A percentile compares a stretch with the other conserved stretches of the same genome.
Conservation (phyloP, 2,113 vertebrate species). For the Heterochromis multidens region DNA sequence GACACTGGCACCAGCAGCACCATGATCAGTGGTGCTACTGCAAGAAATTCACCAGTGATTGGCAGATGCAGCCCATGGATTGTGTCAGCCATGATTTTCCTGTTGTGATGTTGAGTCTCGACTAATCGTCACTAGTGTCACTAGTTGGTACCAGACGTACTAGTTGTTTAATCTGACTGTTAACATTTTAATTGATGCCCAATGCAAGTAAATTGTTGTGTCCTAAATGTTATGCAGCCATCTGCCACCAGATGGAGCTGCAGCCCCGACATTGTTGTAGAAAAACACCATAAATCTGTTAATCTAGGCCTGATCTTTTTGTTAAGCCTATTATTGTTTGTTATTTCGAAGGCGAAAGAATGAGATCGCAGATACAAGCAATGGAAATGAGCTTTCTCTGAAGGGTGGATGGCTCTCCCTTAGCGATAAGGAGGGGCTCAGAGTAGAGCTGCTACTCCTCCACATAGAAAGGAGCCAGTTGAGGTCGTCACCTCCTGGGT, state of each 20-base stretch:
- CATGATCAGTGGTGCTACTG: too few relatives aligned
- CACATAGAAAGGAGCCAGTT: not conserved
- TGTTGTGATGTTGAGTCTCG: not conserved
- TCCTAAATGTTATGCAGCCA: accelerated
- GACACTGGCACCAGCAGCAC: too few relatives aligned
- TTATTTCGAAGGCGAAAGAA: not conserved
- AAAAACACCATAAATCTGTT: not conserved
- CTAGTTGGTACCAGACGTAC: not conserved
- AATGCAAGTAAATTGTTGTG: not conserved
- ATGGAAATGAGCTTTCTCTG: not conserved
- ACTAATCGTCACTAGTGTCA: accelerated
- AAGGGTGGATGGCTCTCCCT: not conserved
- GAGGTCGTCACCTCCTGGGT: not conserved
- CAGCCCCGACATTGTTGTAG: not conserved
- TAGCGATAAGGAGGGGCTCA: not conserved
- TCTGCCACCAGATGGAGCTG: accelerated
- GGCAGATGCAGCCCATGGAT: too few relatives aligned
- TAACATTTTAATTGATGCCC: not conserved
- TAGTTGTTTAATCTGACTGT: not conserved
- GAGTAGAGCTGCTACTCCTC: not conserved
- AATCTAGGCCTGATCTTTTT: not conserved
- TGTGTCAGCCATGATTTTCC: too few relatives aligned
- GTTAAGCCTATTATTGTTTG: not conserved
- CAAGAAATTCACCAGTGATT: too few relatives aligned
- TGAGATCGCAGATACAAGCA: accelerated